Evolutionary conservation across 2,113 vertebrate genomes (phyloP), one percentile per base, ranked within the genome.

Genomic region (Cochlearius cochlearius): DNA sequence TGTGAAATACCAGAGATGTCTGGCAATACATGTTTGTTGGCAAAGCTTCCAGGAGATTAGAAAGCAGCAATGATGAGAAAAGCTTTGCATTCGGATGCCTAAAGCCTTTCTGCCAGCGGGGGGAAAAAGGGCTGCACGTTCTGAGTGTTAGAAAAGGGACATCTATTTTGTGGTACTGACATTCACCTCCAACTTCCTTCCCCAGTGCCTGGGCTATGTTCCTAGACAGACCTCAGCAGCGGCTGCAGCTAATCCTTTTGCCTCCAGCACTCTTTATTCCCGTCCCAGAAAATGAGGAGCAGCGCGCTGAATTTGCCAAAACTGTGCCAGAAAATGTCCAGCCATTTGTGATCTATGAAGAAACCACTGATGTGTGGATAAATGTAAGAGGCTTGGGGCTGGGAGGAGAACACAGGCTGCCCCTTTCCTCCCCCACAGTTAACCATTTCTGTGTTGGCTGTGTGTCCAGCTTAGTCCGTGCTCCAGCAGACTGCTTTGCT

Each of bases 351-450:
- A 98, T 99, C 86, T 99, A 99, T 11, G 99, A 99, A 95, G 99
- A 99, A 97, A 98, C 98, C 97, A 99, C 99, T 4, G 98, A 99
- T 13, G 98, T 99, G 96, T 99, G 99, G 99, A 99, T 99, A 97
- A 99, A 99, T 29, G 99, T 99, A 98, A 98, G 98, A 85, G 66
- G 50, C 62, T 85, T 2, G 0, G 81, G 84, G 64, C 47, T 64
- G 81, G 79, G 59, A 74, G 27, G 68, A 76, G 75, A 39, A 3
- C 38, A 43, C 38, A 25, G 74, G 36, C 73, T 93, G 60, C 39
- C 68, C 68, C 71, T 83, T 83, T 91, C 34, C 53, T 77, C 10
- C 59, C 43, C 8, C 11, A 8, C 30, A 38, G 26, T 69, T 79
- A 60, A 49, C 77, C 12, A 3, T 41, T 88, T 64, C 66, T 1